phyloP scores from a whole-genome alignment of 2,797 vertebrate genomes.

The Sciaenops ocellatus region DNA sequence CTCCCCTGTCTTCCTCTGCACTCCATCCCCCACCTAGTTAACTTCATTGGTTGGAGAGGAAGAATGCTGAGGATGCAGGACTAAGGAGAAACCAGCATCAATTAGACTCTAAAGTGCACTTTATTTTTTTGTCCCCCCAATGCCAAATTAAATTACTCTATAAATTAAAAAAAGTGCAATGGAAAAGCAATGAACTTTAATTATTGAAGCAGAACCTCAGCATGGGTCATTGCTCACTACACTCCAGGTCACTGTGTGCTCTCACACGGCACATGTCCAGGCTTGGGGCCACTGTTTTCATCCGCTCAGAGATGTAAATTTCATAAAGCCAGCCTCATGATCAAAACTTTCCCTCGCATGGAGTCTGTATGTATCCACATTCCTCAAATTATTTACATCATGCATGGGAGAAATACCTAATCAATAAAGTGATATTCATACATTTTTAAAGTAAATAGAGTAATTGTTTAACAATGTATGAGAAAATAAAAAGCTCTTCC shows the following conservation, averaged over 20 bases:
- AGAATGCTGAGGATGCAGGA: constrained; percentile 82
- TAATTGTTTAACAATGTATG: constrained; percentile 17
- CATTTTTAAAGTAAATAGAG: constrained; percentile 1
- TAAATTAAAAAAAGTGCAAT: constrained; percentile 77
- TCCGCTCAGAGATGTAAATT: constrained; percentile 34
- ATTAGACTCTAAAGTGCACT: constrained; percentile 85
- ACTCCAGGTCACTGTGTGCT: constrained; percentile 27
- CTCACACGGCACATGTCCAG: constrained; percentile 26
- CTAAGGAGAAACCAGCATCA: constrained; percentile 74
- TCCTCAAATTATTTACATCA: constrained; percentile 31
- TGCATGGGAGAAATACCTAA: constrained; percentile 9
- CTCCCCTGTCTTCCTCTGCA: constrained; percentile 25
- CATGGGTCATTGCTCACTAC: constrained; percentile 68
- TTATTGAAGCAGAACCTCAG: constrained; percentile 76
- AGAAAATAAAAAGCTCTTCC: constrained; percentile 6
- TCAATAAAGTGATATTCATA: constrained; percentile 32
- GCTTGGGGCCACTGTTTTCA: constrained; percentile 30
- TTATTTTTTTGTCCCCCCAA: constrained; percentile 74
- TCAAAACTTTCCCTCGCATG: background rate
- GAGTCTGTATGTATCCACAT: constrained; percentile 25
- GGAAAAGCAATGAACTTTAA: constrained; percentile 83
- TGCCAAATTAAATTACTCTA: constrained; percentile 85
- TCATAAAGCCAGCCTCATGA: constrained; percentile 21
- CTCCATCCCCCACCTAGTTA: constrained; percentile 66
- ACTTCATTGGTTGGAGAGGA: constrained; percentile 68